Base-by-base conservation (phyloP, 1,140 invertebrate species). In the Hylaeus volcanicus region DNA sequence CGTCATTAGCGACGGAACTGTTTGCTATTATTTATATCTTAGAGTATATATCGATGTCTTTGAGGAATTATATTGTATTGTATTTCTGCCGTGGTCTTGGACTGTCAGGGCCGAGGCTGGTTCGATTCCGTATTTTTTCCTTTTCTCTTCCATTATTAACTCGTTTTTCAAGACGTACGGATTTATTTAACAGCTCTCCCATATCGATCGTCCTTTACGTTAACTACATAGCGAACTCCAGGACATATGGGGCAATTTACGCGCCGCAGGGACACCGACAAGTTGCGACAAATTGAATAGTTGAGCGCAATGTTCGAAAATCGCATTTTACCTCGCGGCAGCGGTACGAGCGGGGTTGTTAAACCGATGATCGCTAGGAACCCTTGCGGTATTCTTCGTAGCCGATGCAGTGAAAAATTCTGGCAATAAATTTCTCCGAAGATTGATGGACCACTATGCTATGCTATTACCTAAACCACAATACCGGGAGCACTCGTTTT, bases 381-480 rank as follows among this genome's bases (percentile, higher is more conserved):
- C 14, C 51, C 51, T 63, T 12, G 41, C 41, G 37, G 48, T 79
- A 72, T 79, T 72, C 76, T 64, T 64, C 26, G 69, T 43, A 11
- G 15, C 53, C 60, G 43, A 79, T 72, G 64, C 58, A 26, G 48
- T 41, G 68, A 73, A 53, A 64, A 79, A 72, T 79, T 73, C 76
- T 72, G 69, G 76, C 58, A 79, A 79, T 79, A 79, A 79, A 79
- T 79, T 55, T 43, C 9, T 5, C 8, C 12, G 60, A 66, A 79
- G 76, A 79, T 79, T 64, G 69, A 79, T 79, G 70, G 51, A 5
- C 58, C 76, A 39, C 70, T 72, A 55, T 64, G 9, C 74, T 41
- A 70, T 70, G 65, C 74, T 64, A 79, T 79, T 79, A 79, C 76
- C 60, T 45, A 39, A 64, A 48, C 60, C 73, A 79, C 70, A 56